Evolutionary conservation across 64 coral and sea anemone genomes (phyloP).

Genomic region (Hydrozoanthus tunicans): DNA sequence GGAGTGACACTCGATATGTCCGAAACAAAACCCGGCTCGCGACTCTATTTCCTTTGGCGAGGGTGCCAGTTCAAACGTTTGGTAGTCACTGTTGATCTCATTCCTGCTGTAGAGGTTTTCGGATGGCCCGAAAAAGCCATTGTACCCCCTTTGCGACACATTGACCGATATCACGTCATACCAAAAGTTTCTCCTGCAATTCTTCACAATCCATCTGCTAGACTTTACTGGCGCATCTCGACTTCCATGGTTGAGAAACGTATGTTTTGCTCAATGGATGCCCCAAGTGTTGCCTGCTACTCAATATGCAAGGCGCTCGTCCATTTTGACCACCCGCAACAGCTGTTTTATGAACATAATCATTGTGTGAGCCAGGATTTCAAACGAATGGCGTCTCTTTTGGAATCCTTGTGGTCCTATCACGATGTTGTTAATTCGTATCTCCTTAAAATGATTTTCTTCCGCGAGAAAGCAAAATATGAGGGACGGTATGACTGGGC

Average conservation of each 20-base stretch:
- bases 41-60: slow-evolving; percentile 65
- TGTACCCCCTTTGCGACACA: not conserved
- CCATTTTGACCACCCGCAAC: slow-evolving; percentile 1
- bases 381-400: not conserved
- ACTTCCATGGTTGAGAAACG: slow-evolving; percentile 62
- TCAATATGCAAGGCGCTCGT: slow-evolving; percentile 58
- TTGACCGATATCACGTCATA: slow-evolving; percentile 46
- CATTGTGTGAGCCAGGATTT: slow-evolving; percentile 13
- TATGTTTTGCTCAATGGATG: slow-evolving; percentile 29
- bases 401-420: slow-evolving; percentile 26
- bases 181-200: slow-evolving; percentile 56
- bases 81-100: slow-evolving; percentile 58
- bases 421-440: slow-evolving; percentile 59
- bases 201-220: not conserved
- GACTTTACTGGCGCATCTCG: slow-evolving; percentile 64
- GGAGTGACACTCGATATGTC: slow-evolving; percentile 70
- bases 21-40: slow-evolving; percentile 60
- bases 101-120: slow-evolving; percentile 51
- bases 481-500: slow-evolving; percentile 27
- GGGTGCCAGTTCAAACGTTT: slow-evolving; percentile 58
- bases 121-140: slow-evolving; percentile 54
- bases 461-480: slow-evolving; percentile 19
- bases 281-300: slow-evolving; percentile 38
- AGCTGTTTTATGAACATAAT: slow-evolving; percentile 6
- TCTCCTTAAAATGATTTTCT: slow-evolving; percentile 68